phyloP scores from a whole-genome alignment of 2,888 invertebrate species.

The Ormyrus thymus region DNA sequence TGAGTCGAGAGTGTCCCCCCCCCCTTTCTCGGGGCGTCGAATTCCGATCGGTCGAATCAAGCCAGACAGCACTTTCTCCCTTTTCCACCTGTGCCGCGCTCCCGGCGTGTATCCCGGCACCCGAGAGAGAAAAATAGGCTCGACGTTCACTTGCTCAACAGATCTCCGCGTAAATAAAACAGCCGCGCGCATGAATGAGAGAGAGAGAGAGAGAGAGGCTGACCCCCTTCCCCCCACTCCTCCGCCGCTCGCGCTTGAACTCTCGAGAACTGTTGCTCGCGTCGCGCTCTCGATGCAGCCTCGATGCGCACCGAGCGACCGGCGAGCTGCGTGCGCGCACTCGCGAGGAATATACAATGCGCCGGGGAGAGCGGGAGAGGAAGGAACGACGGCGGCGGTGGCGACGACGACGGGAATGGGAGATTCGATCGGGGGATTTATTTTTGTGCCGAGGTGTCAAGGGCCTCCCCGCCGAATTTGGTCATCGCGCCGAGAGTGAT shows the following conservation, averaged over 20 bases:
- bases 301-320: slow-evolving; percentile 5
- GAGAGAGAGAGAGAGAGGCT: not conserved
- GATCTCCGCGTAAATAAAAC: slow-evolving; percentile 5
- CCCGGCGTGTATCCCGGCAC: not conserved
- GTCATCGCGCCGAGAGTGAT: no score
- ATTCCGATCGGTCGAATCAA: not conserved
- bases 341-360: slow-evolving; percentile 5
- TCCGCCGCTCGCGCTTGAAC: no score
- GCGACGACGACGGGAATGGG: no score
- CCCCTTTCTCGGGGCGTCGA: no score
- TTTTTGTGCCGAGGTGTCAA: no score
- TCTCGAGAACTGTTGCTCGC: not conserved
- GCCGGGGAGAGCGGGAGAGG: no score
- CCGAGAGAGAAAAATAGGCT: not conserved
- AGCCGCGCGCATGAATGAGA: not conserved
- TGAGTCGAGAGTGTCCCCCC: no score
- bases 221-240: no score
- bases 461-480: no score
- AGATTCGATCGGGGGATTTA: no score
- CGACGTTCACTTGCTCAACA: not conserved
- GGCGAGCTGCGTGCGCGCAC: slow-evolving; percentile 4
- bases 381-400: no score
- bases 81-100: slow-evolving; percentile 9
- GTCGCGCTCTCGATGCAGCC: not conserved
- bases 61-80: not conserved